Conservation (phyloP, 2,113 vertebrate species). For the Nyctereutes procyonoides region DNA sequence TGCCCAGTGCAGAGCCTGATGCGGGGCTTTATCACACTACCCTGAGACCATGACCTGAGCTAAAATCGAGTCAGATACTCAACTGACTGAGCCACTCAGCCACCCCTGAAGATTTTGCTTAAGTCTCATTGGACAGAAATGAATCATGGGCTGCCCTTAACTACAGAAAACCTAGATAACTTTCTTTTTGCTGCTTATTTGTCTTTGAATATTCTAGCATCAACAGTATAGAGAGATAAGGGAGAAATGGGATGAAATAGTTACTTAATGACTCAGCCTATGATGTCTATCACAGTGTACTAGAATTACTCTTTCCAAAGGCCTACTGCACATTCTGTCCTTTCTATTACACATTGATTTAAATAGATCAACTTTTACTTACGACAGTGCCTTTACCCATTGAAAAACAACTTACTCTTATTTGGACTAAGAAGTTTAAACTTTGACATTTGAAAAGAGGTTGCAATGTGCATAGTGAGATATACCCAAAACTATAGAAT, state of each 20-base stretch:
- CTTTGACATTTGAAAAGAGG: not conserved
- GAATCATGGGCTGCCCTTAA: not conserved
- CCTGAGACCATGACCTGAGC: not conserved
- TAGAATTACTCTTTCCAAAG: not conserved
- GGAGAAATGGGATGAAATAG: not conserved
- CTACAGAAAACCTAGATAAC: not conserved
- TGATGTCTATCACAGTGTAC: not conserved
- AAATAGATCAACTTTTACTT: not conserved
- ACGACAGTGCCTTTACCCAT: not conserved
- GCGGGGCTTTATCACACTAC: not conserved
- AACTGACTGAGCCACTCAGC: not conserved
- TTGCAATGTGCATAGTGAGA: not conserved
- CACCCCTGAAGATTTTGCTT: not conserved
- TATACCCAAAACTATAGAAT: not conserved
- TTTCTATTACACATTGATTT: not conserved
- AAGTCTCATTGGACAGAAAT: slow-evolving; percentile 1
- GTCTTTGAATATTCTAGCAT: not conserved
- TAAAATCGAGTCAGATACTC: not conserved
- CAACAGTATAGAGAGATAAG: not conserved
- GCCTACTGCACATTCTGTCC: not conserved
- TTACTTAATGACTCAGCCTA: not conserved
- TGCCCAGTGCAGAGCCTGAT: not conserved
- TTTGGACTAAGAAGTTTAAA: not conserved
- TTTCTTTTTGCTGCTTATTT: not conserved
- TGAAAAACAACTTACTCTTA: not conserved